Evolutionary conservation across 2,888 invertebrate genomes (phyloP), one percentile per base, ranked within the genome.

Genomic region (Drosophila seclusa): DNA sequence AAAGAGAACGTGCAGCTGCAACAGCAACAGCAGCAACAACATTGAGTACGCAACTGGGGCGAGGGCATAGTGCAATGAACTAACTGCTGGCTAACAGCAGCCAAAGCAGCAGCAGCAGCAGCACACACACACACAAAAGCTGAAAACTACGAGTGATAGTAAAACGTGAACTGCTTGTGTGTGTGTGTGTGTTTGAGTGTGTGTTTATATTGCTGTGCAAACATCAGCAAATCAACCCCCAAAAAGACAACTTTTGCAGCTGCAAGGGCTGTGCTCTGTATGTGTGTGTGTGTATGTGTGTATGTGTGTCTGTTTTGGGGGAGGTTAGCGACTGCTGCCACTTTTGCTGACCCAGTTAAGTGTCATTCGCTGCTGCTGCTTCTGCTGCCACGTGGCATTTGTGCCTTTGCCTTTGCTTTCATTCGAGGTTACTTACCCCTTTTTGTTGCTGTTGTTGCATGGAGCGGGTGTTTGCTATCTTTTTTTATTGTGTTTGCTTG

Each of bases 1-100:
- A 89, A 88, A 86, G 79, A 81, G 87, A 90, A 86, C 90, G 89
- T 90, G 88, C 73, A 82, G 84, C 83, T 78, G 86, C 87, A 78
- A 73, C 62, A 52, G 38, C 63, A 62, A 18, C 57, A 60, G 36
- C 63, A 68, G 18, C 73, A 66, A 31, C 53, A 62, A 59, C 69
- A 72, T 65, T 67, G 66, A 73, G 66, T 83, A 68, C 77, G 80
- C 90, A 92, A 87, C 91, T 89, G 88, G 91, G 92, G 92, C 92
- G 92, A 92, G 92, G 92, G 91, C 92, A 92, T 89, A 91, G 92
- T 90, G 91, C 92, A 92, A 91, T 92, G 92, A 92, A 92, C 92
- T 91, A 89, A 78, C 66, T 72, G 72, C 66, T 72, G 72, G 68
- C 62, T 66, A 76, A 57, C 59, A 72, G 36, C 54, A 36, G 53